Conservation (phyloP, 2,888 invertebrate species). For the Dicycla oo region DNA sequence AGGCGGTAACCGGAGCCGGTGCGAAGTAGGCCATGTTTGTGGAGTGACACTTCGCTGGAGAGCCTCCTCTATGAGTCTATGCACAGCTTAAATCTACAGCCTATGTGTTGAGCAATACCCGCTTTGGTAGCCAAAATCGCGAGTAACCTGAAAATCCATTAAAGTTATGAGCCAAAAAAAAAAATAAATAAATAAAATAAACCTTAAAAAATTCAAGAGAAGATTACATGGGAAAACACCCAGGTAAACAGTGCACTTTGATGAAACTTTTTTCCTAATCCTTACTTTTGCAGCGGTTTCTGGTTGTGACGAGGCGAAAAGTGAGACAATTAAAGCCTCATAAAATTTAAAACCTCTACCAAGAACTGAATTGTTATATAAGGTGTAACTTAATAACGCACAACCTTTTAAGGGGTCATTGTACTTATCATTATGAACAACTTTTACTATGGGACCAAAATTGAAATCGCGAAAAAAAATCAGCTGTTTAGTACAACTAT, state of each 20-base stretch:
- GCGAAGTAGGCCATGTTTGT: constrained; percentile 63
- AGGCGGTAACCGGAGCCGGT: constrained; percentile 52
- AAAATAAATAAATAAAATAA: too few species aligned
- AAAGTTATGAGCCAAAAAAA: neutral
- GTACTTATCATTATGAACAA: too few species aligned
- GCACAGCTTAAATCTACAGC: constrained; percentile 27
- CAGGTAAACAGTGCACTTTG: neutral
- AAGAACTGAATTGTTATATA: too few species aligned
- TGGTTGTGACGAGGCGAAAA: neutral
- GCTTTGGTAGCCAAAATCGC: neutral
- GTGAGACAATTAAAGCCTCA: neutral
- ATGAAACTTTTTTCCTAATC: neutral
- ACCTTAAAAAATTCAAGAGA: neutral
- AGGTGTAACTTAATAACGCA: too few species aligned
- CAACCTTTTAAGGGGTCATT: too few species aligned
- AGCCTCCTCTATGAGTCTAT: constrained; percentile 29
- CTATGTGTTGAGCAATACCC: neutral
- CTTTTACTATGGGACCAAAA: too few species aligned
- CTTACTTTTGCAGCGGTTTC: neutral
- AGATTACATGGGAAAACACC: neutral
- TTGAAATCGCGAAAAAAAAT: too few species aligned
- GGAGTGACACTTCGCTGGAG: constrained; percentile 44
- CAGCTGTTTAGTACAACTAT: too few species aligned
- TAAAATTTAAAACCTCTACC: neutral
- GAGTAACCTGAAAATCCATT: neutral